Conservation (phyloP, 2,888 invertebrate genomes). For the Pollenia angustigena region DNA sequence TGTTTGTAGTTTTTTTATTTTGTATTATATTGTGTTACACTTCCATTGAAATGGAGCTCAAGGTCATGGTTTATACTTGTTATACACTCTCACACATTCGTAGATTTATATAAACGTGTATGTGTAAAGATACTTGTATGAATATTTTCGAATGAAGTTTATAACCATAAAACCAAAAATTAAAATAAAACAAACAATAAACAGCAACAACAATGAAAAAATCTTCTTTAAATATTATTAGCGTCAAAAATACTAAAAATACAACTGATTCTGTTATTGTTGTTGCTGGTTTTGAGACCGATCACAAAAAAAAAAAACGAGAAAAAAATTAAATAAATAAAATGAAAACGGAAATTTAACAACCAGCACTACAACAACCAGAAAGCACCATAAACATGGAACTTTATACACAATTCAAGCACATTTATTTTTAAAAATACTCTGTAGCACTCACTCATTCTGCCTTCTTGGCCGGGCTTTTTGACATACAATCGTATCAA, state of each 20-base stretch:
- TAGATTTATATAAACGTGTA: neutral
- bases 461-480: conserved; percentile 4
- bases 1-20: conserved; percentile 20
- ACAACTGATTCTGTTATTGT: conserved; percentile 2
- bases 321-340: conserved; percentile 2
- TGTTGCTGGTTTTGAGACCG: conserved; percentile 14
- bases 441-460: neutral
- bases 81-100: conserved; percentile 30
- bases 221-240: conserved; percentile 61
- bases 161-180: neutral
- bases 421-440: conserved; percentile 11
- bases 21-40: conserved; percentile 61
- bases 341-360: conserved; percentile 37
- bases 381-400: conserved; percentile 23
- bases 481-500: conserved; percentile 17
- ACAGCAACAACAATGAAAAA: neutral
- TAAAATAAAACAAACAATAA: conserved; percentile 24
- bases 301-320: neutral
- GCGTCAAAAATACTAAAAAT: conserved; percentile 33
- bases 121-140: neutral
- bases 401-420: conserved; percentile 32
- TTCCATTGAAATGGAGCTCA: conserved; percentile 70
- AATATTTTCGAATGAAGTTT: neutral
- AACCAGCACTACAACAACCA: neutral
- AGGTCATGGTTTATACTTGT: conserved; percentile 64